Evolutionary conservation across 1,140 invertebrate genomes (phyloP).

Genomic region (Periplaneta americana): DNA sequence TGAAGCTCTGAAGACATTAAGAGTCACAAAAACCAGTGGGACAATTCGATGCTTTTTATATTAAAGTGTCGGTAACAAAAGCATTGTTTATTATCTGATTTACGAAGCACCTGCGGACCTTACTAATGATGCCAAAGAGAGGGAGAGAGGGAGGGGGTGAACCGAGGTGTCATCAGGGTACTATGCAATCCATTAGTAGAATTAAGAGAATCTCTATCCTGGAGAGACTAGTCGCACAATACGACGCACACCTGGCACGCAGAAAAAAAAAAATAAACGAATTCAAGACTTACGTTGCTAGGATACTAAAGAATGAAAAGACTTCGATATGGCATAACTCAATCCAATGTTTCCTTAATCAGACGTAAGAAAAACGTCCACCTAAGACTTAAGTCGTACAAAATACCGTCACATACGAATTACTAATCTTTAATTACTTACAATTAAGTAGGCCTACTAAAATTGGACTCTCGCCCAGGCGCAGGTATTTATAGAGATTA

Average conservation of each 20-base stretch:
- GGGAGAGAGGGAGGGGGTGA: not conserved
- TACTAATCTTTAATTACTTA: too few species aligned
- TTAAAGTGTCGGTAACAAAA: not conserved
- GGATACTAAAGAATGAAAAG: too few species aligned
- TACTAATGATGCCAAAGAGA: too few species aligned
- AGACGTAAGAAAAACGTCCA: too few species aligned
- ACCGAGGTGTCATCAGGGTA: not conserved
- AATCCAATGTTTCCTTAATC: too few species aligned
- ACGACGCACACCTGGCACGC: not conserved
- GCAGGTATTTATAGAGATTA: too few species aligned
- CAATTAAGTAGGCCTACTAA: too few species aligned
- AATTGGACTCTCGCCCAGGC: too few species aligned
- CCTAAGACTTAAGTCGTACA: too few species aligned
- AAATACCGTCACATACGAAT: too few species aligned
- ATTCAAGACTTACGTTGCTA: too few species aligned
- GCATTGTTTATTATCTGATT: not conserved
- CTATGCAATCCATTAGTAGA: not conserved
- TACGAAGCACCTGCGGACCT: not conserved
- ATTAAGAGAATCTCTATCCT: not conserved
- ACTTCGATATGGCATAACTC: too few species aligned
- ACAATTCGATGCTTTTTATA: not conserved
- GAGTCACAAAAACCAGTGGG: not conserved
- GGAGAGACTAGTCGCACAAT: not conserved
- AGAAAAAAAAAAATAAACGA: not conserved
- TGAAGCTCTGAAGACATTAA: not conserved